Percentiles rank a stretch among this genome's conserved stretches.
Conservation (phyloP, 2,797 vertebrate genomes). For the Chiloscyllium punctatum region DNA sequence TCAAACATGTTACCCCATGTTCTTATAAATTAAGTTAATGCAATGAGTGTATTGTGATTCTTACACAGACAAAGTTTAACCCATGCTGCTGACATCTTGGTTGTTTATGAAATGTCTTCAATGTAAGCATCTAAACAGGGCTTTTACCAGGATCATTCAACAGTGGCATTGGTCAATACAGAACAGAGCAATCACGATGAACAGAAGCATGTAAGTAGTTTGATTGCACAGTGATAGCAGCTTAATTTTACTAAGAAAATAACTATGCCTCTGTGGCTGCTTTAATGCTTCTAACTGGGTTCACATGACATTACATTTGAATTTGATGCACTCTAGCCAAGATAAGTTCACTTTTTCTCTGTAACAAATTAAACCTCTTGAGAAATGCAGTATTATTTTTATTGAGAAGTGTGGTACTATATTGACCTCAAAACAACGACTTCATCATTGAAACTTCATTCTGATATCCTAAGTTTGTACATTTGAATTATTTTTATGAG, state of each 20-base stretch:
- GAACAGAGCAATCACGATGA: not conserved
- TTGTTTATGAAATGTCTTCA: not conserved
- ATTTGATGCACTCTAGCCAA: not conserved
- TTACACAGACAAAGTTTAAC: not conserved
- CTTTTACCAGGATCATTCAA: slow-evolving; percentile 11
- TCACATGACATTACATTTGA: slow-evolving; percentile 6
- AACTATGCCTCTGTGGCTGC: not conserved
- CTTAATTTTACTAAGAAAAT: not conserved
- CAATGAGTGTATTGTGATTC: not conserved
- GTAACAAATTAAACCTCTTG: not conserved
- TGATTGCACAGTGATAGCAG: slow-evolving; percentile 22
- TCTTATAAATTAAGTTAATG: not conserved
- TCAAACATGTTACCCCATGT: not conserved
- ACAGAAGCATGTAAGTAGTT: slow-evolving; percentile 24
- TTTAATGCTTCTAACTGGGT: not conserved
- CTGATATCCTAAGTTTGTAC: not conserved
- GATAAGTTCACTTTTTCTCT: not conserved
- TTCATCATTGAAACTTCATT: not conserved
- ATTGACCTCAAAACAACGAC: not conserved
- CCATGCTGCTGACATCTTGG: not conserved
- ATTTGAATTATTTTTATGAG: not conserved
- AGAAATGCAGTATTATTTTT: not conserved
- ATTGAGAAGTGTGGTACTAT: not conserved
- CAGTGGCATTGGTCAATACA: not conserved
- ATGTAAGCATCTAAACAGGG: not conserved